phyloP scores from a whole-genome alignment of 2,113 vertebrate species.

The Apaloderma vittatum region DNA sequence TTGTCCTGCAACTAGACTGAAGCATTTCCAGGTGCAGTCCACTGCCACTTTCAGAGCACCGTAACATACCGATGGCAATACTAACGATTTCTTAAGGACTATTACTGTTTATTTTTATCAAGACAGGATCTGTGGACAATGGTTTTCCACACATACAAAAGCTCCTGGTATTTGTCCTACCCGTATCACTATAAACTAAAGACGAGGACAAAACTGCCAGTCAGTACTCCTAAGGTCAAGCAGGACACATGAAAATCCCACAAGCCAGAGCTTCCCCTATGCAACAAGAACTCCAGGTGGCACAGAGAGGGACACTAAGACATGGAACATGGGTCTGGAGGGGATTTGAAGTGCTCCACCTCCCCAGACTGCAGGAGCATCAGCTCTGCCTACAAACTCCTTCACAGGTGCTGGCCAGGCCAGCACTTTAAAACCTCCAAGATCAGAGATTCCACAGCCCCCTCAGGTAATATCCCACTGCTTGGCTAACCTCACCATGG shows the following conservation, averaged over 20 bases:
- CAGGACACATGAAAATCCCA: neutral
- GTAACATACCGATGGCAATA: rapidly evolving
- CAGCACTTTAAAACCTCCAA: neutral
- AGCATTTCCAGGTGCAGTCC: neutral
- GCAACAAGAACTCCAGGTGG: neutral
- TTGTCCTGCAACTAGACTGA: neutral
- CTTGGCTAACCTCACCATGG: neutral
- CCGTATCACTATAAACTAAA: neutral
- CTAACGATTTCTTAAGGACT: neutral
- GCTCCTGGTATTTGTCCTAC: neutral
- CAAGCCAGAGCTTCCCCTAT: neutral
- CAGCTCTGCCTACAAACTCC: neutral
- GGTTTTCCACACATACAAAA: neutral
- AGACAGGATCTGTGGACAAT: neutral
- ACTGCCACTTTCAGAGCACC: neutral
- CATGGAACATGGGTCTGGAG: neutral
- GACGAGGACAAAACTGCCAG: neutral
- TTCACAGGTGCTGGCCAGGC: neutral
- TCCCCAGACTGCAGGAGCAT: neutral
- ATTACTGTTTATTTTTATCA: neutral
- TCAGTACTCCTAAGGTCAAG: neutral
- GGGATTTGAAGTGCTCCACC: neutral
- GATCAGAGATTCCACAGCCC: neutral
- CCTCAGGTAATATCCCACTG: neutral
- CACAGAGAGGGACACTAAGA: neutral